Base-by-base conservation (phyloP, 2,113 vertebrate species). In the Lamprotornis superbus region DNA sequence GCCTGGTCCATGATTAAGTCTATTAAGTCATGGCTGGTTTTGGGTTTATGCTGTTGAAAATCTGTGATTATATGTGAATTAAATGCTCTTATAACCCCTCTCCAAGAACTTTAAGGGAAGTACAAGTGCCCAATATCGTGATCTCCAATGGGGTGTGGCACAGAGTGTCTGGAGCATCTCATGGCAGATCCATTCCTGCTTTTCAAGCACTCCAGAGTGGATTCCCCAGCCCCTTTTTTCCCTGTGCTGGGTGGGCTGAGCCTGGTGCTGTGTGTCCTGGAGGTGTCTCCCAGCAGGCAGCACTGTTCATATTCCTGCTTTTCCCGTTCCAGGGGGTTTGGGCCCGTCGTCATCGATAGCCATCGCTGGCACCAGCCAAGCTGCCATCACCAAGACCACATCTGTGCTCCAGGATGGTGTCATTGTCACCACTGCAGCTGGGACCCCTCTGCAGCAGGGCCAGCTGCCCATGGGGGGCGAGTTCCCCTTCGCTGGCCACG, bases 351-450 rank as follows among this genome's bases (percentile, higher is more conserved):
- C 98, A 18, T 98, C 98, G 24, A 98, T 98, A 82, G 98, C 98
- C 96, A 96, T 98, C 96, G 98, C 98, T n/a, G 98, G 98, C 95
- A 96, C 95, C 96, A 98, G 86, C 98, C 98, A 98, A 83, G 98
- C 98, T 39, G 98, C 98, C 97, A 98, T 98, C 94, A 98, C 98
- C 53, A 98, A 98, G 97, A 98, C 98, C 69, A 98, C 98, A 16
- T 98, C 98, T 12, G 98, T 98, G 94, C 98, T 98, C 46, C 98
- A 98, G 50, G 98, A 98, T 10, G 98, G 98, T 21, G 98, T 98
- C 67, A 98, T 98, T 55, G 98, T 98, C 95, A 98, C 98, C 94
- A 98, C 98, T 5, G 98, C 98, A 65, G 96, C 98, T 60, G 98
- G 98, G 95, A 97, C 96, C 91, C 94, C 98, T 39, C 96, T 98